Evolutionary conservation across 2,888 invertebrate genomes (phyloP).

Genomic region (Scaptodrosophila latifasciaeformis): DNA sequence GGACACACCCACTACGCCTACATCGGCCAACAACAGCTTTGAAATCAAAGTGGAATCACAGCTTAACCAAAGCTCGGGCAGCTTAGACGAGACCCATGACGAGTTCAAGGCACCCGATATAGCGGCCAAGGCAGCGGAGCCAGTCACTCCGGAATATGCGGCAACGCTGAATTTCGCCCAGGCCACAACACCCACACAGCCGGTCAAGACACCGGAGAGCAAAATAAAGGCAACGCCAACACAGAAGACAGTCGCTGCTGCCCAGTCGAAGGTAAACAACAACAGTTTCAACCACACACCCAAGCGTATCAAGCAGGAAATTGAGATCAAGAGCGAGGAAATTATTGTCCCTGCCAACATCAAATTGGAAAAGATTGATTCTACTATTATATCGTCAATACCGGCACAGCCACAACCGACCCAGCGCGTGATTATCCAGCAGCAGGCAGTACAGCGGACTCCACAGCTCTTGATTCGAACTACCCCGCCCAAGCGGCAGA

Average conservation of each 20-base stretch:
- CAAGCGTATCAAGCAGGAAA: constrained; percentile 72
- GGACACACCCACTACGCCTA: constrained; percentile 71
- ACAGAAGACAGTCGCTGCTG: constrained; percentile 14
- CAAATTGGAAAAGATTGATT: constrained; percentile 68
- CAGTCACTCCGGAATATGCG: constrained; percentile 87
- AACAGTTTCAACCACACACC: constrained; percentile 60
- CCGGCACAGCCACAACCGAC: constrained; percentile 26
- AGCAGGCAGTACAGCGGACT: constrained; percentile 45
- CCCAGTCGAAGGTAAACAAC: constrained; percentile 41
- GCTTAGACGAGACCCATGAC: constrained; percentile 52
- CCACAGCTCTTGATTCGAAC: constrained; percentile 47
- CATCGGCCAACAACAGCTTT: constrained; percentile 57
- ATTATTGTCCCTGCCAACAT: constrained; percentile 70
- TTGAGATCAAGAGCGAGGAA: constrained; percentile 72
- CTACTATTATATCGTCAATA: constrained; percentile 25
- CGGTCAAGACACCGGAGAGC: background rate
- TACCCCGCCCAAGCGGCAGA: constrained; percentile 29
- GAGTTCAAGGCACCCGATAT: constrained; percentile 42
- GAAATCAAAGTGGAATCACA: constrained; percentile 67
- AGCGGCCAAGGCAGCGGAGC: constrained; percentile 67
- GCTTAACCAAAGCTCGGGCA: constrained; percentile 47
- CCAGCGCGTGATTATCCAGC: constrained; percentile 52
- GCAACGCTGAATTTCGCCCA: constrained; percentile 83
- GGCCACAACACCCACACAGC: constrained; percentile 27
- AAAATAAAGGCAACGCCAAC: constrained; percentile 12